Evolutionary conservation across 1,140 invertebrate species (phyloP).

Genomic region (Harpegnathos saltator): DNA sequence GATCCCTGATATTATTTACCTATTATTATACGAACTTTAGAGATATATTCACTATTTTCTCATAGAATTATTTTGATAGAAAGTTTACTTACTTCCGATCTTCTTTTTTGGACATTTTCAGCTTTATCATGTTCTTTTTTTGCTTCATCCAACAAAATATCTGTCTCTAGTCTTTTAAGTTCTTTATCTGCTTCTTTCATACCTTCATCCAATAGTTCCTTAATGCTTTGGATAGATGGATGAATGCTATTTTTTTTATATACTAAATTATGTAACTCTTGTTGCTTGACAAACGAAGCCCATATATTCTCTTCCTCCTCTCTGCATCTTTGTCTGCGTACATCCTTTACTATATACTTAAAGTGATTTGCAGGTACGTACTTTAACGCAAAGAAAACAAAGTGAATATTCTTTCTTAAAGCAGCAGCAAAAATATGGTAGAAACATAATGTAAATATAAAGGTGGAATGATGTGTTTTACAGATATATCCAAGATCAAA

Average conservation of each 20-base stretch:
- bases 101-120: constrained; percentile 17
- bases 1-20: constrained; percentile 36
- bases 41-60: background rate
- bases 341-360: constrained; percentile 80
- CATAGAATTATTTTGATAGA: background rate
- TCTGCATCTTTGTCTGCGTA: constrained; percentile 76
- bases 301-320: constrained; percentile 80
- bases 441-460: background rate
- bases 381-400: constrained; percentile 70
- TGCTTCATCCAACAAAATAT: constrained; percentile 69
- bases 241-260: constrained; percentile 22
- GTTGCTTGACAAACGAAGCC: constrained; percentile 77
- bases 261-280: constrained; percentile 62
- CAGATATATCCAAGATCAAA: background rate
- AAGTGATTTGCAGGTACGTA: constrained; percentile 81
- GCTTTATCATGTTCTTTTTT: constrained; percentile 48
- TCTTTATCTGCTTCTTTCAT: constrained; percentile 75
- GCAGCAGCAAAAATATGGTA: background rate
- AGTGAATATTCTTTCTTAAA: background rate
- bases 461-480: background rate
- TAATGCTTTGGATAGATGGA: constrained; percentile 54
- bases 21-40: constrained; percentile 51
- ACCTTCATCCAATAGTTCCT: constrained; percentile 66
- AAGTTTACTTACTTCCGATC: constrained; percentile 34
- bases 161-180: constrained; percentile 73